Evolutionary conservation across 2,113 vertebrate species (phyloP), one percentile per base, ranked within the genome.

Genomic region (Apodemus speciosus): DNA sequence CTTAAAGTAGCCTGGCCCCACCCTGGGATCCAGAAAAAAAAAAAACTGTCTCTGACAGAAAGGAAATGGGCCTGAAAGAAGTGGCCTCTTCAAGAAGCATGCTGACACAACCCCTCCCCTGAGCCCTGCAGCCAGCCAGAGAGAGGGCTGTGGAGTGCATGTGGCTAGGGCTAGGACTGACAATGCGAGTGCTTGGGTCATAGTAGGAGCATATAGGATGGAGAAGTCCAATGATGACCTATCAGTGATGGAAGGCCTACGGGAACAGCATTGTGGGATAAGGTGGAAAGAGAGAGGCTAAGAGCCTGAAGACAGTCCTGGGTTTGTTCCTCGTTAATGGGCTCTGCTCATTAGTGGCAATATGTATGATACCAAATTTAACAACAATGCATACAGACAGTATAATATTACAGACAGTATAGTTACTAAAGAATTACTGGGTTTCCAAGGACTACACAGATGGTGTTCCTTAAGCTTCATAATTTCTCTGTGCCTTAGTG

Each of bases 1-100:
- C 97, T 98, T 97, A 94, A 97, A 98, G 96, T 96, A 98, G 97
- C 93, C 73, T 89, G 95, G 97, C 96, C 96, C 97, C 97, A 97
- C 98, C 98, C 97, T 95, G 62, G 56, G 73, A 95, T 95, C 95
- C 1, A 7, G 95, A 98, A 97, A 68, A 68, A 80, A 66, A 98
- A 98, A 98, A 72, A 71, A 69, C 85, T 96, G 93, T 97, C 97
- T 97, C 96, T 97, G 90, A 97, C 93, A 95, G 49, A 96, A 97
- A 98, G 97, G 97, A 98, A 98, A 97, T 89, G 80, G 38, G 73
- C 84, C 56, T 43, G 4, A 88, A 32, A 90, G 81, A 95, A 85
- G 38, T 85, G 30, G 0, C 30, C 56, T 85, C 85, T 77, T 64
- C 66, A 56, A 62, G 49, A 91, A 93, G 66, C 76, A n/a, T 86